These are phyloP conservation scores for Pyrgus malvae DNA, from an alignment of 2,888 invertebrate genomes.

Conservation along the genomic window DNA sequence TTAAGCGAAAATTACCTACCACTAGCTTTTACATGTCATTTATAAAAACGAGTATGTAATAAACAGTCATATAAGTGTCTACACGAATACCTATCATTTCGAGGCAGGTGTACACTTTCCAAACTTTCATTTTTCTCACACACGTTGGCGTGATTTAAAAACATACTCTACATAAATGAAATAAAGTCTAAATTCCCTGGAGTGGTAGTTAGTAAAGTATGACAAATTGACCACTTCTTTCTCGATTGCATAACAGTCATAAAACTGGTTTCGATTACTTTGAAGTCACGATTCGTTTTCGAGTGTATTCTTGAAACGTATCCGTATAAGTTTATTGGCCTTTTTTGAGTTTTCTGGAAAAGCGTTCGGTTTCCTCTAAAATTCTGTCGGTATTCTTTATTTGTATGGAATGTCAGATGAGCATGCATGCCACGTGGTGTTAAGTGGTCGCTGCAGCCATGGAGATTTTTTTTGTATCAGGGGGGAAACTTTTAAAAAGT, in stretches of 20 bases:
- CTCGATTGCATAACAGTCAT: constrained; percentile 20
- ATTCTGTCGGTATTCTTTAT: too few relatives aligned
- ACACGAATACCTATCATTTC: constrained; percentile 20
- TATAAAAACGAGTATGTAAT: constrained; percentile 4
- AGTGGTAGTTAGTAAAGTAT: constrained; percentile 4
- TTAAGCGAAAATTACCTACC: not conserved
- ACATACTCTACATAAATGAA: not conserved
- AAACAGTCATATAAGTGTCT: not conserved
- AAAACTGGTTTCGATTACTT: constrained; percentile 11
- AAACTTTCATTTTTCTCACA: constrained; percentile 59
- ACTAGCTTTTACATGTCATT: constrained; percentile 13
- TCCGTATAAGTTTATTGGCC: not conserved
- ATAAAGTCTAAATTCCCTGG: not conserved
- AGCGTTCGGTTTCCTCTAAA: too few relatives aligned
- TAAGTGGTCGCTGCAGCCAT: too few relatives aligned
- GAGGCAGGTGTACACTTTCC: constrained; percentile 47
- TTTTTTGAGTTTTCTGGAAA: too few relatives aligned
- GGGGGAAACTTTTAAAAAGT: too few relatives aligned
- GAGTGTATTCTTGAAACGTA: not conserved
- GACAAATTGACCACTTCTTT: constrained; percentile 25
- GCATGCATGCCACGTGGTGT: too few relatives aligned
- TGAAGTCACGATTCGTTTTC: constrained; percentile 13
- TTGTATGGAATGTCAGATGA: too few relatives aligned
- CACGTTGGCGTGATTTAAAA: constrained; percentile 4
- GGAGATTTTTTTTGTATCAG: too few relatives aligned